These are phyloP conservation scores for Drosophila guanche DNA, from an alignment of 1,140 invertebrate genomes.

Conservation along the genomic window DNA sequence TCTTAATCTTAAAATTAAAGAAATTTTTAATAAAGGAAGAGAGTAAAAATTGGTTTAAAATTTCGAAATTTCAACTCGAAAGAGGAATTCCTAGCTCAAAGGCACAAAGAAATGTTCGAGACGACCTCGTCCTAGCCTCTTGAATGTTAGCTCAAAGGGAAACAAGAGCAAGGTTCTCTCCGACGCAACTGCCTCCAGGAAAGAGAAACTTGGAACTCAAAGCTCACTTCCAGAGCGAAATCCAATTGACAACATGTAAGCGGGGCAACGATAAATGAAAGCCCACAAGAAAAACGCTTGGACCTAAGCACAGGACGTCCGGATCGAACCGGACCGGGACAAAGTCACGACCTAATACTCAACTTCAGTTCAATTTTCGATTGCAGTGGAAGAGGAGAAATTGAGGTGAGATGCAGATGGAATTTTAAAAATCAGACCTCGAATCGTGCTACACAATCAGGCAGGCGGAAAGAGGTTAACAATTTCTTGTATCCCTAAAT, in stretches of 20 bases:
- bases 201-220: slow-evolving; percentile 38
- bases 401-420: slow-evolving; percentile 34
- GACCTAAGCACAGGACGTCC: slow-evolving; percentile 11
- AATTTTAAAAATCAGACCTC: slow-evolving; percentile 55
- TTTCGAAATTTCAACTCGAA: slow-evolving; percentile 26
- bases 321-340: not conserved
- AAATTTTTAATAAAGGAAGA: slow-evolving; percentile 14
- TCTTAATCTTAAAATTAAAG: not conserved
- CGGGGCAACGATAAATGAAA: slow-evolving; percentile 52
- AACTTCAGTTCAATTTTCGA: slow-evolving; percentile 27
- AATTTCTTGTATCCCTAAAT: slow-evolving; percentile 61
- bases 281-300: slow-evolving; percentile 41
- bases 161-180: slow-evolving; percentile 28
- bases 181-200: slow-evolving; percentile 11
- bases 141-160: slow-evolving; percentile 42
- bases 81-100: slow-evolving; percentile 32
- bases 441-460: slow-evolving; percentile 35
- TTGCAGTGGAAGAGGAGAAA: slow-evolving; percentile 2
- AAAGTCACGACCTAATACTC: slow-evolving; percentile 13
- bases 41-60: slow-evolving; percentile 25
- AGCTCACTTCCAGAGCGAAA: slow-evolving; percentile 48
- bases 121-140: slow-evolving; percentile 25
- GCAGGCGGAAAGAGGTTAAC: not conserved
- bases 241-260: slow-evolving; percentile 60
- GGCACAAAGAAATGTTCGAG: slow-evolving; percentile 45